phyloP scores from a whole-genome alignment of 2,888 invertebrate species.

The Callosobruchus maculatus region DNA sequence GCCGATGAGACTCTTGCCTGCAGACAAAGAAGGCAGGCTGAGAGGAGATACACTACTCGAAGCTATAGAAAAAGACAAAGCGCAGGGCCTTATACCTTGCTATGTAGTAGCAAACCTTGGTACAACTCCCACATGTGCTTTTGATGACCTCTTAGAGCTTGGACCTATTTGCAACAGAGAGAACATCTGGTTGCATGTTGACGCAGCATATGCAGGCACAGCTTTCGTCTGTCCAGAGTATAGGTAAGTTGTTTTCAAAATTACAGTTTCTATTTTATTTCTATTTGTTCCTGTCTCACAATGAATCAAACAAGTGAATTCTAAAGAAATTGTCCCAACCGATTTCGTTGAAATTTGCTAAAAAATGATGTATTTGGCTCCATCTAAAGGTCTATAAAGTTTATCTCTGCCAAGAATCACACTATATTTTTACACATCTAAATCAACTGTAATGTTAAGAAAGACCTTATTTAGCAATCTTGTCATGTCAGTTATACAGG shows the following conservation, averaged over 20 bases:
- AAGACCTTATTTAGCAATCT: too few relatives aligned
- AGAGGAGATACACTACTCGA: constrained; percentile 63
- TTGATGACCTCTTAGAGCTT: constrained; percentile 83
- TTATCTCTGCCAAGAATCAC: too few relatives aligned
- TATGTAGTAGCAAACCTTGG: constrained; percentile 72
- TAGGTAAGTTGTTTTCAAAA: constrained; percentile 42
- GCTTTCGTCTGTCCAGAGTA: constrained; percentile 92
- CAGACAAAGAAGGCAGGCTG: constrained; percentile 65
- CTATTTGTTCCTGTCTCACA: constrained; percentile 39
- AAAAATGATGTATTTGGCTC: too few relatives aligned
- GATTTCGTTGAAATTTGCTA: too few relatives aligned
- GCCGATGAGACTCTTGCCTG: constrained; percentile 68
- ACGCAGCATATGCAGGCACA: constrained; percentile 94
- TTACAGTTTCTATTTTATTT: neutral
- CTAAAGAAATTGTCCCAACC: too few relatives aligned
- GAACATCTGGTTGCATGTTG: constrained; percentile 88
- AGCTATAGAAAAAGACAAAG: constrained; percentile 73
- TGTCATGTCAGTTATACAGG: too few relatives aligned
- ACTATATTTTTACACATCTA: too few relatives aligned
- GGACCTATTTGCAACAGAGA: constrained; percentile 76
- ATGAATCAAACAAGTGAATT: constrained; percentile 5
- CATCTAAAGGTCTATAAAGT: too few relatives aligned
- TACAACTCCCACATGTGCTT: constrained; percentile 77
- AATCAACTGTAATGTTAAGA: too few relatives aligned
- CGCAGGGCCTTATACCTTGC: constrained; percentile 81